A percentile compares a stretch with the other conserved stretches of the same genome.
phyloP scores from a whole-genome alignment of 1,140 invertebrate genomes.

The Eurytemora carolleeae region DNA sequence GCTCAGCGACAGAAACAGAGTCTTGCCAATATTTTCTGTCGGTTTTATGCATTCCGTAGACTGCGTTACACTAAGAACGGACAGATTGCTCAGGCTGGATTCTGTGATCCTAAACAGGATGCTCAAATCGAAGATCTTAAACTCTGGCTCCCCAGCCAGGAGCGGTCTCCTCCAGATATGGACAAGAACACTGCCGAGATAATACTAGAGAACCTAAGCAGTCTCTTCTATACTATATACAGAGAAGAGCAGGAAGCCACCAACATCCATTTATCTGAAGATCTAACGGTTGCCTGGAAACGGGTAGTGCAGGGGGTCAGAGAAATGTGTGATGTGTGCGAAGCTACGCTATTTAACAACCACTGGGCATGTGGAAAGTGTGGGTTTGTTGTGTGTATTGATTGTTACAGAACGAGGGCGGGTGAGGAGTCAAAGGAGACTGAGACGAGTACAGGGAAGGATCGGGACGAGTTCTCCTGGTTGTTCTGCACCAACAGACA shows the following conservation, averaged over 20 bases:
- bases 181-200: constrained; percentile 60
- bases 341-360: constrained; percentile 88
- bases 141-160: neutral
- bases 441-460: constrained; percentile 30
- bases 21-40: constrained; percentile 48
- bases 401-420: constrained; percentile 63
- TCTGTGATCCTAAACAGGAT: constrained; percentile 72
- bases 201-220: constrained; percentile 64
- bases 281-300: constrained; percentile 63
- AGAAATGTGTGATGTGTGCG: constrained; percentile 93
- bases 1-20: constrained; percentile 59
- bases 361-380: constrained; percentile 93
- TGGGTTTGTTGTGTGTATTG: constrained; percentile 90
- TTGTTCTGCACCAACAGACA: constrained; percentile 60
- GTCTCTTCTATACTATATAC: constrained; percentile 82
- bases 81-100: constrained; percentile 65
- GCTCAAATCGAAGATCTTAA: constrained; percentile 38
- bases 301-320: constrained; percentile 73
- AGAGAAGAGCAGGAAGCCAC: constrained; percentile 70
- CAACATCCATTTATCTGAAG: constrained; percentile 24
- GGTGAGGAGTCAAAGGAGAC: constrained; percentile 34
- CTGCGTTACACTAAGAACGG: constrained; percentile 71
- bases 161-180: constrained; percentile 3
- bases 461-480: constrained; percentile 49
- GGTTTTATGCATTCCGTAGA: constrained; percentile 83